Evolutionary conservation across 2,113 vertebrate genomes (phyloP).

Genomic region (Pedetes capensis): DNA sequence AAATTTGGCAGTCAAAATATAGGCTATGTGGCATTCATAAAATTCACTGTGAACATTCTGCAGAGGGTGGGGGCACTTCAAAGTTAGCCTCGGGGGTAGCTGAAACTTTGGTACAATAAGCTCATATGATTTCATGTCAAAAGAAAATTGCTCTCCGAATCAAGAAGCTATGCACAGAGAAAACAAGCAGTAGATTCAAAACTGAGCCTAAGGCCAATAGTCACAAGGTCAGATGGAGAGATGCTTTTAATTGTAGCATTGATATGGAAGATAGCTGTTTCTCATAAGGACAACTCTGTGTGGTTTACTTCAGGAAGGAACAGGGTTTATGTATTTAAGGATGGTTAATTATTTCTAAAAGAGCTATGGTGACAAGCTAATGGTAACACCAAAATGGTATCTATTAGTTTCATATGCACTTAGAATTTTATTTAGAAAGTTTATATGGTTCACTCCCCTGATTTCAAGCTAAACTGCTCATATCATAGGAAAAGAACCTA

Average conservation of each 20-base stretch:
- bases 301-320: neutral
- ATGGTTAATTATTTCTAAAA: constrained; percentile 50
- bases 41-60: neutral
- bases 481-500: neutral
- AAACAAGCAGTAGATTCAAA: constrained; percentile 21
- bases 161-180: neutral
- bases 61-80: neutral
- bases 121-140: neutral
- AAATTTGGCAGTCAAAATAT: neutral
- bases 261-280: neutral
- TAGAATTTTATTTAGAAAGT: neutral
- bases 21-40: neutral
- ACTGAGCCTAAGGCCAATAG: neutral
- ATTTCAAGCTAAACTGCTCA: neutral
- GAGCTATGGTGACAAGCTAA: neutral
- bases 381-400: neutral
- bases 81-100: neutral
- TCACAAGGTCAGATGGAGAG: neutral
- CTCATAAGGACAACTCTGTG: neutral
- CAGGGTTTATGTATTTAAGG: neutral
- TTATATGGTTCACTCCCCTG: neutral
- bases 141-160: neutral
- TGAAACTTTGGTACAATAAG: neutral
- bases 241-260: neutral
- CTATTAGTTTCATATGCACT: neutral